phyloP scores from a whole-genome alignment of 2,888 invertebrate species.

The Catotricha subobsoleta region DNA sequence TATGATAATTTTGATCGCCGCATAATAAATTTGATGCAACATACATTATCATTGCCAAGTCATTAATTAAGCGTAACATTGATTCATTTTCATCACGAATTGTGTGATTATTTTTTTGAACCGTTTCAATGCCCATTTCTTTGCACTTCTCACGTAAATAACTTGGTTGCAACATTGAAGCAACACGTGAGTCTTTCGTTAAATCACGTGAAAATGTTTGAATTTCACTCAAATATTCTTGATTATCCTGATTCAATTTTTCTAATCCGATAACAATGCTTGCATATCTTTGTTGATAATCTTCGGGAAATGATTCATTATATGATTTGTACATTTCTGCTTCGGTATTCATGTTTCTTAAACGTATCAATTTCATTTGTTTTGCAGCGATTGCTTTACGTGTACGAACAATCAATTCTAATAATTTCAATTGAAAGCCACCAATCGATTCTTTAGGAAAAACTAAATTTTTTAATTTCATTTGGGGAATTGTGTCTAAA shows the following conservation, averaged over 20 bases:
- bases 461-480: constrained; percentile 28
- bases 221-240: constrained; percentile 68
- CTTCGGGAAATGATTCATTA: constrained; percentile 58
- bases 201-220: constrained; percentile 71
- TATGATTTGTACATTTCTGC: constrained; percentile 74
- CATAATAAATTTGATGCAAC: constrained; percentile 36
- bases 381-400: constrained; percentile 73
- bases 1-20: constrained; percentile 75
- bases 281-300: constrained; percentile 85
- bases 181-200: constrained; percentile 69
- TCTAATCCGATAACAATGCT: constrained; percentile 74
- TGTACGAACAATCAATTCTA: constrained; percentile 73
- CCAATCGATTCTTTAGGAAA: constrained; percentile 36
- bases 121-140: constrained; percentile 66
- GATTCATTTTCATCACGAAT: constrained; percentile 31
- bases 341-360: constrained; percentile 76
- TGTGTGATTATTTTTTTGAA: constrained; percentile 47
- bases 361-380: constrained; percentile 54
- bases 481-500: constrained; percentile 16
- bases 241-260: constrained; percentile 73
- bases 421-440: constrained; percentile 65
- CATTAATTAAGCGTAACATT: constrained; percentile 63
- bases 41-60: constrained; percentile 69
- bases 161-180: constrained; percentile 75
- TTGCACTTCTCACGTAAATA: constrained; percentile 73